Evolutionary conservation across 2,797 vertebrate species (phyloP).

Genomic region (Phaenicophaeus curvirostris): DNA sequence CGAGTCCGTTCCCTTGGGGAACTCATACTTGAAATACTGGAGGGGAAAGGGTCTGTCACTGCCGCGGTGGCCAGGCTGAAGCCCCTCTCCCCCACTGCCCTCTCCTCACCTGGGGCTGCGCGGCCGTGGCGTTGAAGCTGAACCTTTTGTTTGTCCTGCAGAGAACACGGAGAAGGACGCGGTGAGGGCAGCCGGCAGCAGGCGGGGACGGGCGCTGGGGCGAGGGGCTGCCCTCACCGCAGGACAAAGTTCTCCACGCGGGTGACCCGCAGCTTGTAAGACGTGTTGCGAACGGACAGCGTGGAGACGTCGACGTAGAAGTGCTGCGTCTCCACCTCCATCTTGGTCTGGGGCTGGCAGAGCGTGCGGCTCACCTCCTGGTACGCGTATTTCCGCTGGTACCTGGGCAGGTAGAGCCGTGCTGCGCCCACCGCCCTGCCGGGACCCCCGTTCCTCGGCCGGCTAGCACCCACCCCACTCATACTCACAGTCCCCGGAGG

Average conservation of each 20-base stretch:
- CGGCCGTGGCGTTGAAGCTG: slow-evolving; percentile 92
- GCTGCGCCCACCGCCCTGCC: not conserved
- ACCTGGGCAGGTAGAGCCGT: slow-evolving; percentile 73
- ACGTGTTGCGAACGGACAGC: slow-evolving; percentile 83
- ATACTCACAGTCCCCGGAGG: slow-evolving; percentile 94
- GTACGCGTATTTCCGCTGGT: slow-evolving; percentile 94
- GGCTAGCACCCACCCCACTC: accelerated
- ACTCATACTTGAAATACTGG: slow-evolving; percentile 95
- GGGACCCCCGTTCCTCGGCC: too few species aligned
- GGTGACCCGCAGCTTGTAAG: slow-evolving; percentile 90
- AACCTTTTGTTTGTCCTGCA: slow-evolving; percentile 87
- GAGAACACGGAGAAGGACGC: not conserved
- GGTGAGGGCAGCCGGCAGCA: too few species aligned
- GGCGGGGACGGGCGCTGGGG: accelerated
- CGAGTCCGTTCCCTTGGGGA: slow-evolving; percentile 88
- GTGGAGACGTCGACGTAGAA: slow-evolving; percentile 97
- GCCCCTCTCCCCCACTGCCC: not conserved
- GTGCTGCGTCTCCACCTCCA: slow-evolving; percentile 85
- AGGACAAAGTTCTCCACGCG: slow-evolving; percentile 91
- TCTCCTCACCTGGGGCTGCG: slow-evolving; percentile 91
- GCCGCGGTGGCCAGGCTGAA: accelerated
- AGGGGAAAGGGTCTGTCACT: not conserved
- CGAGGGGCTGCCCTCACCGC: slow-evolving; percentile 72
- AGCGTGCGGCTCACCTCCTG: slow-evolving; percentile 91
- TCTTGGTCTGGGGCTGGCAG: slow-evolving; percentile 90